Evolutionary conservation across 2,797 vertebrate species (phyloP).

Genomic region (Petrocephalus schoutedeni): DNA sequence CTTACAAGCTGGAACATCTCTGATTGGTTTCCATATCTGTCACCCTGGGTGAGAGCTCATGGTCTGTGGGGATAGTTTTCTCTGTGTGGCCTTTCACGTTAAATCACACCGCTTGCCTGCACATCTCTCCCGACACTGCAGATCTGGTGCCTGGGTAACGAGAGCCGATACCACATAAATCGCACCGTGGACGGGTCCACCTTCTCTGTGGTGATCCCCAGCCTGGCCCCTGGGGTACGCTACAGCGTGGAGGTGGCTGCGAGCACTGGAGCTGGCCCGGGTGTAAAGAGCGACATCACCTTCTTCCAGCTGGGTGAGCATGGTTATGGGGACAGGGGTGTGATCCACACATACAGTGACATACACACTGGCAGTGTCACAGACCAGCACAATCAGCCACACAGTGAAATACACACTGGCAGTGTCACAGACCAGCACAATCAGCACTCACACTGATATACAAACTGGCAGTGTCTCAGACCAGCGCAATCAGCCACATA

Average conservation of each 20-base stretch:
- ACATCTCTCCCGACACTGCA: conserved; percentile 41
- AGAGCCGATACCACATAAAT: conserved; percentile 91
- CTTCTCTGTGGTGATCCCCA: conserved; percentile 79
- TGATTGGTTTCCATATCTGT: neutral
- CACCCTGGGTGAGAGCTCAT: neutral
- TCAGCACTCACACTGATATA: neutral
- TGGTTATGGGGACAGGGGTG: neutral
- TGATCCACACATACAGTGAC: neutral
- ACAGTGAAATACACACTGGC: neutral
- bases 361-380: neutral
- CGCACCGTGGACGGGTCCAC: conserved; percentile 87
- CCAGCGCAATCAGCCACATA: neutral
- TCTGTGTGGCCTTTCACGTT: neutral
- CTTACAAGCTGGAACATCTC: neutral
- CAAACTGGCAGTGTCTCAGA: neutral
- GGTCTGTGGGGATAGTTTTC: neutral
- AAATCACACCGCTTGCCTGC: neutral
- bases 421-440: neutral
- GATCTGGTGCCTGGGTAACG: conserved; percentile 98
- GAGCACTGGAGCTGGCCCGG: conserved; percentile 80
- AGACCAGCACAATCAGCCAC: neutral
- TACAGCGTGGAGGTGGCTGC: conserved; percentile 91
- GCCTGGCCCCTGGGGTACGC: conserved; percentile 80
- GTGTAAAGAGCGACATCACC: conserved; percentile 83
- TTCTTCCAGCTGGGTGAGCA: conserved; percentile 88